A percentile compares a stretch with the other conserved stretches of the same genome.
phyloP scores from a whole-genome alignment of 1,140 invertebrate species.

The Drosophila parvula region DNA sequence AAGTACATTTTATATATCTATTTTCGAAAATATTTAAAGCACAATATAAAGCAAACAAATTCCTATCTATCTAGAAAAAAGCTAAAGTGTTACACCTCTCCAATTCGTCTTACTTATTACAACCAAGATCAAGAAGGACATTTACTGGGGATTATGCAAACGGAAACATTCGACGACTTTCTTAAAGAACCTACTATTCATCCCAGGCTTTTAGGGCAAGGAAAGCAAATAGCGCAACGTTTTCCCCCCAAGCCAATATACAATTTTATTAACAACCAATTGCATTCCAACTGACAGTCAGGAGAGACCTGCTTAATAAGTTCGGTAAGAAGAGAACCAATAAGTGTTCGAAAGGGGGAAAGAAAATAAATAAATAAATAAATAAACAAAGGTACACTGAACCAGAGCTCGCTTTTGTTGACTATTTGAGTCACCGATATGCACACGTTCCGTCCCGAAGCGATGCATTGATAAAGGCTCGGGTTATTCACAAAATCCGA shows the following conservation, averaged over 20 bases:
- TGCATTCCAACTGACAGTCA: conserved; percentile 5
- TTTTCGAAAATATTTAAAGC: no score
- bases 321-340: neutral
- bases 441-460: neutral
- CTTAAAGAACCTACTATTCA: conserved; percentile 2
- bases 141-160: conserved; percentile 7
- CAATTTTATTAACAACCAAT: neutral
- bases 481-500: conserved; percentile 6
- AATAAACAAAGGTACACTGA: conserved; percentile 15
- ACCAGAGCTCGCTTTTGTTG: conserved; percentile 12
- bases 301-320: neutral
- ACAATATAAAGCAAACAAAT: neutral
- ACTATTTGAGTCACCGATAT: conserved; percentile 20
- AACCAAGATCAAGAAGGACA: conserved; percentile 12
- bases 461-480: conserved; percentile 15
- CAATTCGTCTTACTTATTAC: neutral
- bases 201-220: neutral
- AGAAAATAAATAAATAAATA: conserved; percentile 11
- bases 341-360: neutral
- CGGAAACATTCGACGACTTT: conserved; percentile 24
- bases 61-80: neutral
- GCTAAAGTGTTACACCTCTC: neutral
- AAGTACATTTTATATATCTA: no score
- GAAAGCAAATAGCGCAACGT: neutral
- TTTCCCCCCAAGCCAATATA: neutral